Conservation (phyloP, 1,140 invertebrate species). For the Trachymyrmex cornetzi region DNA sequence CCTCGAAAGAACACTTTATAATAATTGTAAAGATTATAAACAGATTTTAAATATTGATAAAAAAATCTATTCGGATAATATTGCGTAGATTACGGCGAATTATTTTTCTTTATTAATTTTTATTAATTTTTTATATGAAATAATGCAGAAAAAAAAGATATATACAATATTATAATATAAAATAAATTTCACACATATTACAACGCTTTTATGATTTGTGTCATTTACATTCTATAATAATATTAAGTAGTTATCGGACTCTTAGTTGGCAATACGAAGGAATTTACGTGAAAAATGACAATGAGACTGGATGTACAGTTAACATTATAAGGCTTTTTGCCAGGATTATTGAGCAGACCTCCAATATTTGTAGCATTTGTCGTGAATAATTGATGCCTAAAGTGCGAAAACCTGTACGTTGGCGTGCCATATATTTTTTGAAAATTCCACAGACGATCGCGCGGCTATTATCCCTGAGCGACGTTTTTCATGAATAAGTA, state of each 20-base stretch:
- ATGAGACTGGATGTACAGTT: neutral
- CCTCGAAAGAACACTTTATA: neutral
- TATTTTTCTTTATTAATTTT: neutral
- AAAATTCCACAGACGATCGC: neutral
- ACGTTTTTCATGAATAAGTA: constrained; percentile 38
- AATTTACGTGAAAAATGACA: constrained; percentile 7
- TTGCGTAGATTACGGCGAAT: neutral
- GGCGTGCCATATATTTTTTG: constrained; percentile 29
- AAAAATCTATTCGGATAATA: neutral
- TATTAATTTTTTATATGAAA: neutral
- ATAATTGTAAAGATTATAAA: neutral
- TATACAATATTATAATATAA: neutral
- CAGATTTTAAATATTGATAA: neutral
- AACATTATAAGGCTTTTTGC: constrained; percentile 33
- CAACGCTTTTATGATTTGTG: neutral
- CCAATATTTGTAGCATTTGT: constrained; percentile 37
- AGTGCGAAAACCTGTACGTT: constrained; percentile 45
- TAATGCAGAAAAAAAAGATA: neutral
- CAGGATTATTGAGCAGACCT: neutral
- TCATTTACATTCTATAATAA: neutral
- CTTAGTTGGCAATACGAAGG: neutral
- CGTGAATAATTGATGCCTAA: constrained; percentile 43
- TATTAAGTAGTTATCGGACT: neutral
- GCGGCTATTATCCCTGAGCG: constrained; percentile 9
- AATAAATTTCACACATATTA: neutral